Evolutionary conservation across 64 coral and sea anemone species (phyloP), one percentile per base, ranked within the genome.

Genomic region (Montipora sp.): DNA sequence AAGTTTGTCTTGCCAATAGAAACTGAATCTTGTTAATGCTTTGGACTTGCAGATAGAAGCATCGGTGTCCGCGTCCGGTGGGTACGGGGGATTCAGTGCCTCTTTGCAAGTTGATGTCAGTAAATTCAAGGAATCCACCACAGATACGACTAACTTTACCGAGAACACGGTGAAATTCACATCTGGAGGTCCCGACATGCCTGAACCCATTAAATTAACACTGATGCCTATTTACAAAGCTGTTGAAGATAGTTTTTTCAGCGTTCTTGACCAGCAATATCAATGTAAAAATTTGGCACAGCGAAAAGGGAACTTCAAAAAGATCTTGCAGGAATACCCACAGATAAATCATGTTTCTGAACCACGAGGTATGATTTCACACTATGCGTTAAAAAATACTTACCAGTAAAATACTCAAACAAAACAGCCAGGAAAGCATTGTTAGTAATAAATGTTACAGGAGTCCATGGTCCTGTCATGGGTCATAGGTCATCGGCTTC

Each of bases 131-230:
- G 71, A 83, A 47, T 92, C 90, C 4, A 92, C 75, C 79, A 92
- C 16, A 71, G 74, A 19, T 75, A 75, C 27, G 48, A 77, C 70
- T 46, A 70, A 83, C 15, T 92, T 92, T 86, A 83, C 79, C 3
- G 53, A 57, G 53, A 87, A 80, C 22, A 93, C 87, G 78, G 73
- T 79, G 16, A 71, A 44, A 48, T 88, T 87, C 59, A 66, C 68
- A 10, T 87, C 73, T 45, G 91, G 91, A 48, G 83, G 83, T 36
- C 83, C 51, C 14, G 23, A 88, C 5, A 36, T 88, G 21, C 92
- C 92, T 0, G 84, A 80, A 5, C 92, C 92, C 2, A 88, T 93
- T 63, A 58, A 65, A 45, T 69, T 93, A 4, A 93, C 81, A 60
- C 84, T 93, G 65, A 7, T 88, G 5, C 77, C 92, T 8, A 93